phyloP scores from a whole-genome alignment of 2,113 vertebrate genomes.

The Serilophus lunatus region DNA sequence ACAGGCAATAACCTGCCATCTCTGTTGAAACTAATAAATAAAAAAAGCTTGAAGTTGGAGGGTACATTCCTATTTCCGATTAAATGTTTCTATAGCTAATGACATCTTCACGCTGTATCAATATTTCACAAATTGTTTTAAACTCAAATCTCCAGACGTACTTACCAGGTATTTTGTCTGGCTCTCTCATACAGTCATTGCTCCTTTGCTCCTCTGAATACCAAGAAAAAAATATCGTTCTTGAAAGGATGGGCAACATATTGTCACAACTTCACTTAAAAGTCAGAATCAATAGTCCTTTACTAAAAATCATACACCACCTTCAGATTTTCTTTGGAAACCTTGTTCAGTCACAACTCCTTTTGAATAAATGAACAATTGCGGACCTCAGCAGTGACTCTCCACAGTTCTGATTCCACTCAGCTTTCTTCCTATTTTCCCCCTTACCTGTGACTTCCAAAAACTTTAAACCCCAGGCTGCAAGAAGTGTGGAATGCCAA shows the following conservation, averaged over 20 bases:
- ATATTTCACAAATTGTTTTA: background rate
- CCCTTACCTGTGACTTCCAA: background rate
- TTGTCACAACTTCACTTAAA: background rate
- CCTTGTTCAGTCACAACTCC: background rate
- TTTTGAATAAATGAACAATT: background rate
- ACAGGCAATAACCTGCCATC: background rate
- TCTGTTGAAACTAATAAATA: background rate
- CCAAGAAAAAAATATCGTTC: background rate
- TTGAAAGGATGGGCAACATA: background rate
- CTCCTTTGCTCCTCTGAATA: background rate
- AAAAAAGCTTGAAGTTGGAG: background rate
- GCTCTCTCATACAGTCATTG: background rate
- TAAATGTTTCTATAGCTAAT: background rate
- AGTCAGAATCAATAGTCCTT: background rate
- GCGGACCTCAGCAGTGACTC: background rate
- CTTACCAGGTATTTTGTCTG: background rate
- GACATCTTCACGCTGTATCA: background rate
- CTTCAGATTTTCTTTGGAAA: background rate
- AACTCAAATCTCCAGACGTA: rapidly evolving
- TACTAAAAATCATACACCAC: background rate
- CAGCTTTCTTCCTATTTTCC: background rate
- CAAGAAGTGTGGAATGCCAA: background rate
- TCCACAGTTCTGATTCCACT: background rate
- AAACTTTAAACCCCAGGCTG: background rate
- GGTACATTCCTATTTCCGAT: background rate